Base-by-base conservation (phyloP, 1,140 invertebrate genomes). In the Rhopalosiphum maidis region DNA sequence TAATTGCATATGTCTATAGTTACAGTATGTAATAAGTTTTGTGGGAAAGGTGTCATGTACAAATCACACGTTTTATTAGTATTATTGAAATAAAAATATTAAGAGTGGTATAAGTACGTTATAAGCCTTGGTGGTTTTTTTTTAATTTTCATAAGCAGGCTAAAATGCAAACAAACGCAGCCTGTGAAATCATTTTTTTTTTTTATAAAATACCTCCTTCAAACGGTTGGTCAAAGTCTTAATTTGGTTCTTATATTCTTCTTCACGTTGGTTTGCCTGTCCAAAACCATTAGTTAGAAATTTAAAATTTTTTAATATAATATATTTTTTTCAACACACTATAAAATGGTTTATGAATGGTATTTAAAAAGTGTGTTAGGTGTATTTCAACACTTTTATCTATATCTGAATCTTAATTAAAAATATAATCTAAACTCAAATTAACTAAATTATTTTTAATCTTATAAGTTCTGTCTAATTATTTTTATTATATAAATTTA, bases 201-300 rank as follows among this genome's bases (percentile, higher is more conserved):
- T 30, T 89, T 1, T 91, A 91, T 91, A 94, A 94, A 95, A 96
- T 98, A 99, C 99, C 98, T 99, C 98, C 97, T 99, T 99, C 96
- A 99, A 98, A 96, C 99, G 98, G 95, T 98, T 98, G 95, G 98
- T 99, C 95, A 99, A 97, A 96, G 98, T 99, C 97, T 99, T 99
- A 97, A 99, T 99, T 96, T 99, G 99, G 96, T 99, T 98, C 97
- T 99, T 99, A 97, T 99, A 99, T 96, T 99, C 99, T 96, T 99
- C 99, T 96, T 99, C 99, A 95, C 99, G 98, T 97, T 99, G 99
- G 96, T 99, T 99, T 96, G 99, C 98, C 99, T 99, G 97, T 94
- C 94, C 94, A 95, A 93, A 94, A 93, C 37, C 90, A 93, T 94
- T 51, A 86, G 51, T 85, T 85, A 85, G 82, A 86, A 89, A 89